These are phyloP conservation scores for Listronotus oregonensis DNA, from an alignment of 1,140 invertebrate genomes.

Conservation along the genomic window DNA sequence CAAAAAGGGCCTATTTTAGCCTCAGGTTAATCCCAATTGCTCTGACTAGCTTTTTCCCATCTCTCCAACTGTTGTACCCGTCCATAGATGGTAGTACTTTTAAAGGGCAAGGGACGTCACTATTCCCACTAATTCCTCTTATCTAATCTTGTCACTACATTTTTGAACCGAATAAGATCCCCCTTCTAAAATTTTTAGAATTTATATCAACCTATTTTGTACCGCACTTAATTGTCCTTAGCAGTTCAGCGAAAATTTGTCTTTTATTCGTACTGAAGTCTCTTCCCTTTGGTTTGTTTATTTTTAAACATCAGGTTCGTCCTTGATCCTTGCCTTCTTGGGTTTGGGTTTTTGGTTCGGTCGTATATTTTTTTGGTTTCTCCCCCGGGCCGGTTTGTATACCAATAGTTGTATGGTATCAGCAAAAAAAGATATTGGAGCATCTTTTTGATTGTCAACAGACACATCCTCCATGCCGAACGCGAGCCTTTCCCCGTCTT, in stretches of 20 bases:
- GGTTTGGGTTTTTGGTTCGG: too few relatives aligned
- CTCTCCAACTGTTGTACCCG: not conserved
- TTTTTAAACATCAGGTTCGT: too few relatives aligned
- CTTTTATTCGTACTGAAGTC: not conserved
- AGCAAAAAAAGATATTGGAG: not conserved
- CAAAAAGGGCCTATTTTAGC: conserved; percentile 1
- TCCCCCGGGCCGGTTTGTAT: not conserved
- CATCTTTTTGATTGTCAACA: not conserved
- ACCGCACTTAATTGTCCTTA: conserved; percentile 5
- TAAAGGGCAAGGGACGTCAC: not conserved
- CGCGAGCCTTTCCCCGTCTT: not conserved
- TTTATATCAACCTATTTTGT: conserved; percentile 4
- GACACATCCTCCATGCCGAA: not conserved
- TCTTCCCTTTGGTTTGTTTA: not conserved
- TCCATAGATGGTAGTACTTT: not conserved
- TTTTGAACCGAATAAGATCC: conserved; percentile 8
- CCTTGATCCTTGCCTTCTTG: too few relatives aligned
- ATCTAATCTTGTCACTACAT: not conserved
- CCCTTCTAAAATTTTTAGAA: not conserved
- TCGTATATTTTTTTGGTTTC: not conserved
- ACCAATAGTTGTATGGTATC: not conserved
- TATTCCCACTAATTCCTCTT: not conserved
- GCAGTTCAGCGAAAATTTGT: conserved; percentile 8
- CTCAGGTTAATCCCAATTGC: not conserved
- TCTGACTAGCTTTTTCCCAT: not conserved